Percentiles rank a stretch among this genome's conserved stretches.
phyloP scores from a whole-genome alignment of 2,888 invertebrate genomes.

The Quadriops clusia region DNA sequence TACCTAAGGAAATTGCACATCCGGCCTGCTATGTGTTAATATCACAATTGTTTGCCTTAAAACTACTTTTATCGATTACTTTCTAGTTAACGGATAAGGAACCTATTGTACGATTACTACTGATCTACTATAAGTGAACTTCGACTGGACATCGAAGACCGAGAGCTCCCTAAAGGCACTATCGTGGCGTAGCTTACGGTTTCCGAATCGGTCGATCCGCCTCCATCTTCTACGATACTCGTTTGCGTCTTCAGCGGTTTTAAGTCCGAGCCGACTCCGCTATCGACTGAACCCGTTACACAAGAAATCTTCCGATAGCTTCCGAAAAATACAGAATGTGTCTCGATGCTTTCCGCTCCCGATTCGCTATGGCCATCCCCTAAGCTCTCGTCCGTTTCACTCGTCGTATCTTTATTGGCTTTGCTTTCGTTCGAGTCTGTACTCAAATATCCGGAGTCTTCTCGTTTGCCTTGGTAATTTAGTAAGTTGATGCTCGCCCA shows the following conservation, averaged over 20 bases:
- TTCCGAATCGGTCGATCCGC: slow-evolving; percentile 37
- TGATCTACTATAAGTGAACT: slow-evolving; percentile 9
- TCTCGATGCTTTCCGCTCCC: slow-evolving; percentile 76
- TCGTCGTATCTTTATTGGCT: slow-evolving; percentile 26
- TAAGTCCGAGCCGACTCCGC: slow-evolving; percentile 29
- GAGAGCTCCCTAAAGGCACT: slow-evolving; percentile 16
- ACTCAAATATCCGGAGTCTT: slow-evolving; percentile 78
- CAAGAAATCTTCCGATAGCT: slow-evolving; percentile 45
- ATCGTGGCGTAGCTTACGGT: slow-evolving; percentile 39
- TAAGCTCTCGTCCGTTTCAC: slow-evolving; percentile 65
- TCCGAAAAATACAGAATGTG: slow-evolving; percentile 77
- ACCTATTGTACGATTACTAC: slow-evolving; percentile 15
- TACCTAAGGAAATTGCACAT: slow-evolving; percentile 32
- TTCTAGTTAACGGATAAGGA: slow-evolving; percentile 7
- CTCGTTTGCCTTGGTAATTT: slow-evolving; percentile 24
- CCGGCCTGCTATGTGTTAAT: slow-evolving; percentile 30
- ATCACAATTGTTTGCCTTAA: slow-evolving; percentile 26
- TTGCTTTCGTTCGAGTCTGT: slow-evolving; percentile 55
- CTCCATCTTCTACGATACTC: slow-evolving; percentile 21
- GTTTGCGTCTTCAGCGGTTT: slow-evolving; percentile 18
- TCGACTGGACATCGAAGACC: slow-evolving; percentile 5
- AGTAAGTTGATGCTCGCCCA: slow-evolving; percentile 5
- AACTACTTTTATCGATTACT: background rate
- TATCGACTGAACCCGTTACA: slow-evolving; percentile 31
- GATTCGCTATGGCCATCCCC: slow-evolving; percentile 77